phyloP scores from a whole-genome alignment of 1,140 invertebrate genomes.

The Euura lappo region DNA sequence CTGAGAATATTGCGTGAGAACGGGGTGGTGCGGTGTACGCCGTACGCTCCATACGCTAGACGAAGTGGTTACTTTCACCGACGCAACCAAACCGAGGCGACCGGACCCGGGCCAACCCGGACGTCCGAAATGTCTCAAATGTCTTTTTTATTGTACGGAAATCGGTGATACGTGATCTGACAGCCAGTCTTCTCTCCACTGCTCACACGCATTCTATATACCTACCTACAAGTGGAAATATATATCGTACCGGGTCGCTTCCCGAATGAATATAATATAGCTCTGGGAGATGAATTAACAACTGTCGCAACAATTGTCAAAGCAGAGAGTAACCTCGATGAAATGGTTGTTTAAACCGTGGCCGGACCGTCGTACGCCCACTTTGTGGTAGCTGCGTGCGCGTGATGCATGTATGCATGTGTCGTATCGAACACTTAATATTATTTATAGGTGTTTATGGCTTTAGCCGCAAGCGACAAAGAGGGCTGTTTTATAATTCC shows the following conservation, averaged over 20 bases:
- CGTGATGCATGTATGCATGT: background rate
- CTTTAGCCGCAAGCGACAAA: background rate
- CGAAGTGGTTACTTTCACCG: background rate
- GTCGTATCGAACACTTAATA: background rate
- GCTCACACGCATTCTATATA: background rate
- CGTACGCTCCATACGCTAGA: background rate
- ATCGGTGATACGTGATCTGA: constrained; percentile 6
- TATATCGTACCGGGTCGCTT: too few relatives aligned
- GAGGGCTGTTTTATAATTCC: background rate
- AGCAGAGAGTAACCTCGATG: too few relatives aligned
- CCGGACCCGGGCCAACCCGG: background rate
- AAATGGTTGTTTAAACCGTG: too few relatives aligned
- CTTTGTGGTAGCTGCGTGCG: too few relatives aligned
- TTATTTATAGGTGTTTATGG: constrained; percentile 4
- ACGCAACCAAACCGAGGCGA: background rate
- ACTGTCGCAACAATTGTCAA: too few relatives aligned
- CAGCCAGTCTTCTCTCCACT: background rate
- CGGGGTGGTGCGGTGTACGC: background rate
- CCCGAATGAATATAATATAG: too few relatives aligned
- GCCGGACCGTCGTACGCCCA: too few relatives aligned
- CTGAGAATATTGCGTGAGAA: constrained; percentile 4
- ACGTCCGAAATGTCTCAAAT: constrained; percentile 7
- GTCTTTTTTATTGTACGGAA: constrained; percentile 7
- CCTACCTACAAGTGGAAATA: too few relatives aligned
- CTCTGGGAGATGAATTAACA: too few relatives aligned